Evolutionary conservation across 2,888 invertebrate genomes (phyloP).

Genomic region (Xylota sylvarum): DNA sequence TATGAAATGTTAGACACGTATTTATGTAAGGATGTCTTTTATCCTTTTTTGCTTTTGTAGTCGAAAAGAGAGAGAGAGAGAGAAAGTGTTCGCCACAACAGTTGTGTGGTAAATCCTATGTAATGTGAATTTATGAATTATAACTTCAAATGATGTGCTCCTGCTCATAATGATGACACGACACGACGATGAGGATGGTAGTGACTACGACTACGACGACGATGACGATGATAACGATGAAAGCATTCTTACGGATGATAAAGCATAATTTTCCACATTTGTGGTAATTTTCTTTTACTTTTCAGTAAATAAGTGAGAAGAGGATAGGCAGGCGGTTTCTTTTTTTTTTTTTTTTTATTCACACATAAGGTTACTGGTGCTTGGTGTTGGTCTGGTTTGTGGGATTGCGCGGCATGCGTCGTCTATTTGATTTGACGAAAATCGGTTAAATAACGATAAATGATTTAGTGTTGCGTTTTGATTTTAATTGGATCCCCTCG

Average conservation of each 20-base stretch:
- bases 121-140: conserved; percentile 61
- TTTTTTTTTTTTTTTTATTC: neutral
- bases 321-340: neutral
- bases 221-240: conserved; percentile 54
- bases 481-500: conserved; percentile 72
- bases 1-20: conserved; percentile 25
- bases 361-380: neutral
- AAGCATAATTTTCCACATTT: conserved; percentile 71
- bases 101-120: conserved; percentile 13
- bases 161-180: conserved; percentile 46
- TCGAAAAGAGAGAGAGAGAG: neutral
- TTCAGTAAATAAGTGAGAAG: conserved; percentile 13
- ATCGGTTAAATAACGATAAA: conserved; percentile 66
- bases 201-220: neutral
- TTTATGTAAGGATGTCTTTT: neutral
- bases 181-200: neutral
- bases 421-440: conserved; percentile 49
- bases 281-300: conserved; percentile 55
- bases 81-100: conserved; percentile 6
- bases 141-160: conserved; percentile 43
- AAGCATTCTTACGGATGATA: conserved; percentile 69
- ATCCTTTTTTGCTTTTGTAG: conserved; percentile 11
- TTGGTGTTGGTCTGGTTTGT: neutral
- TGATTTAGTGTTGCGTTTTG: conserved; percentile 73
- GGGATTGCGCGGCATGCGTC: neutral